Evolutionary conservation across 2,888 invertebrate genomes (phyloP).

Genomic region (Teinopalpus imperialis): DNA sequence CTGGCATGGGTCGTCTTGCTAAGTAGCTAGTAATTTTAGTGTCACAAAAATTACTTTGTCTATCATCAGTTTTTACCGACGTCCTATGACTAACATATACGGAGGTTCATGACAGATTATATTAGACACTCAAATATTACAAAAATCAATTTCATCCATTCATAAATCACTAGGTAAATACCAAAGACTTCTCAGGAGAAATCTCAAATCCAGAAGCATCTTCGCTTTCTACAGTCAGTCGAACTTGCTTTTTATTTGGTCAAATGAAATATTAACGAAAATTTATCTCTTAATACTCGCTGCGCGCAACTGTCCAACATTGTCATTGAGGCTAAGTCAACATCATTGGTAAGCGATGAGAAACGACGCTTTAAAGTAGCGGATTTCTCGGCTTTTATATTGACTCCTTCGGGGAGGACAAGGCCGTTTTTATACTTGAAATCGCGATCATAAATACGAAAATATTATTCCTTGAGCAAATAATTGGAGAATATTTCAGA

Average conservation of each 20-base stretch:
- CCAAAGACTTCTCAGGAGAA: no score
- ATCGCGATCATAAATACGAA: constrained; percentile 46
- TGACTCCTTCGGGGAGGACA: constrained; percentile 44
- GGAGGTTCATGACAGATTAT: no score
- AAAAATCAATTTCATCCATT: no score
- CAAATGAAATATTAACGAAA: constrained; percentile 19
- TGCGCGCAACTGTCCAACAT: constrained; percentile 41
- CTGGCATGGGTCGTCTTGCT: no score
- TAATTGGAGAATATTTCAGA: constrained; percentile 29
- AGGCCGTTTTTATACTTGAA: constrained; percentile 44
- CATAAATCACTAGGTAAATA: no score
- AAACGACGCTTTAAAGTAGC: constrained; percentile 67
- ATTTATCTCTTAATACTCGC: constrained; percentile 22
- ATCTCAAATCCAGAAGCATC: no score
- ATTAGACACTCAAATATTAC: no score
- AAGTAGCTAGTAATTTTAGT: no score
- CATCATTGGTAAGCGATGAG: constrained; percentile 63
- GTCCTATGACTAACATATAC: no score
- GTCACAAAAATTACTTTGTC: no score
- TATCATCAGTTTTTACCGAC: no score
- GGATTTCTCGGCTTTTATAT: constrained; percentile 65
- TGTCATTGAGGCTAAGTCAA: constrained; percentile 58
- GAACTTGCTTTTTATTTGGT: constrained; percentile 2
- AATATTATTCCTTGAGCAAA: constrained; percentile 41
- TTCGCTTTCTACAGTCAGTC: neutral